These are phyloP conservation scores for Patella caerulea DNA, from an alignment of 2,888 invertebrate genomes.

Conservation along the genomic window DNA sequence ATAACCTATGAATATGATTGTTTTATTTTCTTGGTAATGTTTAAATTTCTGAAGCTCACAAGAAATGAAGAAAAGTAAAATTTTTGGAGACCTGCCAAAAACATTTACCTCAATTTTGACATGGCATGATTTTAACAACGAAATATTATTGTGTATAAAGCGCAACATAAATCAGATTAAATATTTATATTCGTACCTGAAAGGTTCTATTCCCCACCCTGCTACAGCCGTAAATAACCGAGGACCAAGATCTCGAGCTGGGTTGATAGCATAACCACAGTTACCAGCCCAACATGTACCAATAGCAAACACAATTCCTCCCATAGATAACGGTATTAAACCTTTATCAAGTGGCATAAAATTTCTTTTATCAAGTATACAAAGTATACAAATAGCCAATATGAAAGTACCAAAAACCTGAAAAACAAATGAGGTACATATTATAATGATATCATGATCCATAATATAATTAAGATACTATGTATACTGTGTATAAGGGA, in stretches of 20 bases:
- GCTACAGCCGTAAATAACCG: conserved; percentile 73
- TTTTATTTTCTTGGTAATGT: too few species aligned
- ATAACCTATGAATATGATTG: too few species aligned
- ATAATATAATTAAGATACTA: too few species aligned
- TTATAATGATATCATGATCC: neutral
- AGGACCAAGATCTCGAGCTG: conserved; percentile 76
- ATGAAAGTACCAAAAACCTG: conserved; percentile 72
- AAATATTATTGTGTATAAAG: too few species aligned
- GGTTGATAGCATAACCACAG: conserved; percentile 76
- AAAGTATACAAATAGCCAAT: conserved; percentile 70
- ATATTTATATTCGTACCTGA: conserved; percentile 63
- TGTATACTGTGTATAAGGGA: too few species aligned
- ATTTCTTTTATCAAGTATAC: conserved; percentile 72
- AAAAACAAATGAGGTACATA: conserved; percentile 8
- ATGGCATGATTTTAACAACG: too few species aligned
- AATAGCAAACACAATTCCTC: conserved; percentile 72
- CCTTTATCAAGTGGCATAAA: conserved; percentile 61
- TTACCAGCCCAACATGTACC: conserved; percentile 74
- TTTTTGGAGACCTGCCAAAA: too few species aligned
- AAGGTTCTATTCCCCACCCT: conserved; percentile 72
- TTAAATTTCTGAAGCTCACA: too few species aligned
- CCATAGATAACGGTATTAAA: conserved; percentile 69
- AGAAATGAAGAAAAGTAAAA: too few species aligned
- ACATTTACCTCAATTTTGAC: too few species aligned
- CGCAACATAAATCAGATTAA: too few species aligned